Conservation (phyloP, 2,888 invertebrate genomes). For the Pollenia griseotomentosa region DNA sequence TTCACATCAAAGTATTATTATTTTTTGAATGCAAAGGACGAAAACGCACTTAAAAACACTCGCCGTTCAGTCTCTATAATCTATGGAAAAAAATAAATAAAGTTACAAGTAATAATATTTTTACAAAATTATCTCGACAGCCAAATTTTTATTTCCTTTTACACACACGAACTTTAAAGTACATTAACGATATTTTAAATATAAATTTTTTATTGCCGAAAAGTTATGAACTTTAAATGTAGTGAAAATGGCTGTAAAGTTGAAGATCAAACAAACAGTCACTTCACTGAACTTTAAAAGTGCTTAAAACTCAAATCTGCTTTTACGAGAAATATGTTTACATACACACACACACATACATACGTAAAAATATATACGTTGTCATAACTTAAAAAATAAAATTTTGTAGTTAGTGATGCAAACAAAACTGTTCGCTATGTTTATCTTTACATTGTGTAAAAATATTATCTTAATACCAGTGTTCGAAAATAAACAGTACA, state of each 20-base stretch:
- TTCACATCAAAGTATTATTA: slow-evolving; percentile 61
- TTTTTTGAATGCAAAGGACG: slow-evolving; percentile 13
- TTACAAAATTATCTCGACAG: slow-evolving; percentile 26
- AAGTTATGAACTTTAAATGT: slow-evolving; percentile 32
- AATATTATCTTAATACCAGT: too few relatives aligned
- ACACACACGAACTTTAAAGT: neutral
- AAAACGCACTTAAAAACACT: slow-evolving; percentile 46
- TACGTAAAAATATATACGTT: too few relatives aligned
- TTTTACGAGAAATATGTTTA: too few relatives aligned
- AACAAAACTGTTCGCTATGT: too few relatives aligned
- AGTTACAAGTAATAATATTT: slow-evolving; percentile 18
- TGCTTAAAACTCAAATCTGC: neutral
- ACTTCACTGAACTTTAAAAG: neutral
- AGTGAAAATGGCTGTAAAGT: slow-evolving; percentile 37
- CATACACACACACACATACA: too few relatives aligned
- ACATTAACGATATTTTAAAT: neutral
- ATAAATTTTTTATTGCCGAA: neutral
- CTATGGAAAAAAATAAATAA: slow-evolving; percentile 38
- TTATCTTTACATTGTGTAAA: too few relatives aligned
- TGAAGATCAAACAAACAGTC: neutral
- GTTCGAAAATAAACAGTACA: too few relatives aligned
- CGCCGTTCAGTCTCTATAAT: slow-evolving; percentile 52
- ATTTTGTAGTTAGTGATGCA: too few relatives aligned
- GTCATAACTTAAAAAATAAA: too few relatives aligned
- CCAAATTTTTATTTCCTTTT: neutral